Evolutionary conservation across 2,888 invertebrate genomes (phyloP), one percentile per base, ranked within the genome.

Genomic region (Auanema sp.): DNA sequence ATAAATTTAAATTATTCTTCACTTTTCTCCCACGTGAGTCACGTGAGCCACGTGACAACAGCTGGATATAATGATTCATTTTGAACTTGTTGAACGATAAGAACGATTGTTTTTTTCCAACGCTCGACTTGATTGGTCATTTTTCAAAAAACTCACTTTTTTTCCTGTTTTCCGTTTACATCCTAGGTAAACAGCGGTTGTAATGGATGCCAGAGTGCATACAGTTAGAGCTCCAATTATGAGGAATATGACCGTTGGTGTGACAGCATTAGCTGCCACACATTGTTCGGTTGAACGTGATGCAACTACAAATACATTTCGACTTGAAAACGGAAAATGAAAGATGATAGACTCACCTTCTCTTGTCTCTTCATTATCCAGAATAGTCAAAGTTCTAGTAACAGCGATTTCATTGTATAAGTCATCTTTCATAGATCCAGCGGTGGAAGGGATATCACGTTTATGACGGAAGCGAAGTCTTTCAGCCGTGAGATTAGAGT

Each of bases 401-500:
- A 64, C 43, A 2, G 18, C 12, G 5, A 64, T 40, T 23, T 54
- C 47, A 12, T 33, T 18, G 18, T 18, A n/a, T 10, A 50, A n/a
- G n/a, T 47, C 16, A 4, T 41, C 40, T 33, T 18, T 14, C 42
- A 47, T 16, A 23, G n/a, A 8, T 21, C 40, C 51, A 16, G 12
- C 24, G 3, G 24, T 12, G 1, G 47, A 12, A 16, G 25, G 42
- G 16, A 54, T 33, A 47, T 65, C 66, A 42, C 72, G 64, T 43
- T 60, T 63, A 63, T 75, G 74, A 12, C 71, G 72, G 71, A 75
- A 77, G 1, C 71, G 66, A 11, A 77, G 66, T 23, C 73, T 58
- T 18, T 69, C 73, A 8, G 73, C 75, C 14, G 69, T 75, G 44
- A 78, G 53, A 47, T 65, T 67, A 24, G 77, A 76, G 54, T 78